Conservation (phyloP, 2,797 vertebrate genomes). For the Danio tinwini region DNA sequence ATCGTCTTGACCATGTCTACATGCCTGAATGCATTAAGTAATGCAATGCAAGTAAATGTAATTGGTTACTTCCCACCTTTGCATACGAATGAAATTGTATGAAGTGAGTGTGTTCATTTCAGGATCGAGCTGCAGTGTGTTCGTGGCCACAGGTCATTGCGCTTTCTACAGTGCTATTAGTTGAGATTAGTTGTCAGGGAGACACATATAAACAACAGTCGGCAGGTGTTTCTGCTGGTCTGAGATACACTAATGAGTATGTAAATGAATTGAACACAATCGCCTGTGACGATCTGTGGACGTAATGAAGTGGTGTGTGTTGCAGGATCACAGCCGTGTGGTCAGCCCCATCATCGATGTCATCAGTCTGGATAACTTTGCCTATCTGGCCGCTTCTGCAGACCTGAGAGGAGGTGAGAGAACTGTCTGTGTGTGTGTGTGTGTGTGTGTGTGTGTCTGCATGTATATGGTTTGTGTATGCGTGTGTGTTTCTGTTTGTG, state of each 20-base stretch:
- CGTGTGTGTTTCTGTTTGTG: no score
- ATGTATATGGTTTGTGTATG: no score
- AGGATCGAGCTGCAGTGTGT: no score
- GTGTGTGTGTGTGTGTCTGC: background rate
- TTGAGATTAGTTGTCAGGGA: background rate
- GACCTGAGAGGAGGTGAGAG: constrained; percentile 94
- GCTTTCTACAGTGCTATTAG: background rate
- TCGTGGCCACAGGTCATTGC: background rate
- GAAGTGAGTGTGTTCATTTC: no score
- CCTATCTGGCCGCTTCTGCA: constrained; percentile 96
- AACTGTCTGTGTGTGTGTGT: background rate
- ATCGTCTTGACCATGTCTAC: no score
- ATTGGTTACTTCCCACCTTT: no score
- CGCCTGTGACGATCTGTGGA: background rate
- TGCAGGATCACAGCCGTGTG: constrained; percentile 93
- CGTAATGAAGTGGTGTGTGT: background rate
- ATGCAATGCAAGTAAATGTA: no score
- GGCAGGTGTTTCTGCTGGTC: background rate
- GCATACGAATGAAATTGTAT: no score
- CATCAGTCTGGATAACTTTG: constrained; percentile 99
- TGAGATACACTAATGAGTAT: background rate
- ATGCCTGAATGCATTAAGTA: no score
- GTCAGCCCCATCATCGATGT: constrained; percentile 99
- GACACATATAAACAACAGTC: background rate
- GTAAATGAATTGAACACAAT: background rate